These are phyloP conservation scores for Perca schrenkii DNA, from an alignment of 2,113 vertebrate genomes.

Conservation along the genomic window DNA sequence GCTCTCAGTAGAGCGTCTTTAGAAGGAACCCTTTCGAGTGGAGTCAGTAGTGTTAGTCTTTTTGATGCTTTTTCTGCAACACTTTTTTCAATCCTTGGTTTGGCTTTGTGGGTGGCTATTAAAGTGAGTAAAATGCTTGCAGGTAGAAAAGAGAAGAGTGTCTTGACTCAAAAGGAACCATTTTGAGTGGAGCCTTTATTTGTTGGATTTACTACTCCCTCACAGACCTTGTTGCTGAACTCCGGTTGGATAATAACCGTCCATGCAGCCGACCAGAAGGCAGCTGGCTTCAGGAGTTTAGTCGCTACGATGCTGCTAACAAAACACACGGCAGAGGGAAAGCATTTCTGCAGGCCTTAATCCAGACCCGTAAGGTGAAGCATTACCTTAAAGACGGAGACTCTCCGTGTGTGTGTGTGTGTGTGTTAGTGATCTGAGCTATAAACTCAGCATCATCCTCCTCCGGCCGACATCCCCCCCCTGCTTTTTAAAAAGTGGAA, in stretches of 20 bases:
- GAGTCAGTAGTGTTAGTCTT: too few species aligned
- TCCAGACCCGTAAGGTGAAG: too few species aligned
- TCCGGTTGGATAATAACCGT: conserved; percentile 20
- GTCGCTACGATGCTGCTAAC: not conserved
- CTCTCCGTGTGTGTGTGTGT: too few species aligned
- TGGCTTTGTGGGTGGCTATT: too few species aligned
- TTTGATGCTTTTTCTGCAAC: too few species aligned
- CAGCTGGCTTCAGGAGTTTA: not conserved
- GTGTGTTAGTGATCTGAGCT: not conserved
- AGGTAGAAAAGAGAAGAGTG: not conserved
- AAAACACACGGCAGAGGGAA: conserved; percentile 1
- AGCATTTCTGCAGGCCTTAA: not conserved
- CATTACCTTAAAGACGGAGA: too few species aligned
- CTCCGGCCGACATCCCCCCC: not conserved
- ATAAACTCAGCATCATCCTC: not conserved
- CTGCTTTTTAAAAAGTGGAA: conserved; percentile 24
- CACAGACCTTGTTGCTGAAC: not conserved
- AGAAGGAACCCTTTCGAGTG: too few species aligned
- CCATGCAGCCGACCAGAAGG: not conserved
- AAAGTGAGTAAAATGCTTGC: not conserved
- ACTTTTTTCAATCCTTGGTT: too few species aligned
- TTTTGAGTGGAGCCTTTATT: conserved; percentile 9
- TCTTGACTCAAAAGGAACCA: too few species aligned
- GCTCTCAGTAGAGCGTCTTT: too few species aligned
- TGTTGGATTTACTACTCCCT: not conserved